These are phyloP conservation scores for Macrophya annulata DNA, from an alignment of 2,888 invertebrate genomes.

Conservation along the genomic window DNA sequence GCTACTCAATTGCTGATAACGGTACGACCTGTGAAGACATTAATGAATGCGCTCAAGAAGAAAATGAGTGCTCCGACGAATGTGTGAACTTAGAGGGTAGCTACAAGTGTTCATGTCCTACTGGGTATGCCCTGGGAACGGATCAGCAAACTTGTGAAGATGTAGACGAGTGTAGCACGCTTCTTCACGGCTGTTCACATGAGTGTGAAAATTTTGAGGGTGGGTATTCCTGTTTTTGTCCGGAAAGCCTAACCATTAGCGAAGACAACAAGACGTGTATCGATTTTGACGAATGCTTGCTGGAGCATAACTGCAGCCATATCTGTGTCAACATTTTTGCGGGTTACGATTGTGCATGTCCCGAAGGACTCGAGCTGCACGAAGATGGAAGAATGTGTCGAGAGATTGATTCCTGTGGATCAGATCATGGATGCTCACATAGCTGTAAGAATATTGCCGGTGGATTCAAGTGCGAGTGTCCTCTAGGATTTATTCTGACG, in stretches of 20 bases:
- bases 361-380: conserved; percentile 76
- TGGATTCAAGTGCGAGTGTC: conserved; percentile 81
- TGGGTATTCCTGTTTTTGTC: conserved; percentile 81
- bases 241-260: conserved; percentile 75
- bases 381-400: conserved; percentile 66
- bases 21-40: conserved; percentile 75
- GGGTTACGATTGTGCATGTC: conserved; percentile 72
- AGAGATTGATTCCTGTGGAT: conserved; percentile 60
- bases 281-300: conserved; percentile 63
- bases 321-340: conserved; percentile 70
- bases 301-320: conserved; percentile 73
- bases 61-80: conserved; percentile 73
- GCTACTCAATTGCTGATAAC: conserved; percentile 77
- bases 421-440: conserved; percentile 79
- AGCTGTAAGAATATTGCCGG: conserved; percentile 80
- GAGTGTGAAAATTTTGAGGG: conserved; percentile 77
- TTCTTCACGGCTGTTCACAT: conserved; percentile 70
- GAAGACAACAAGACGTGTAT: conserved; percentile 73
- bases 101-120: conserved; percentile 80
- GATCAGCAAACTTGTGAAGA: conserved; percentile 78
- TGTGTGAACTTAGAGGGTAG: conserved; percentile 81
- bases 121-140: conserved; percentile 77
- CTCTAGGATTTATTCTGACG: conserved; percentile 75
- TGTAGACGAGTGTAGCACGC: conserved; percentile 79
- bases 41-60: conserved; percentile 74